Evolutionary conservation across 2,888 invertebrate species (phyloP).

Genomic region (Scaeva pyrastri): DNA sequence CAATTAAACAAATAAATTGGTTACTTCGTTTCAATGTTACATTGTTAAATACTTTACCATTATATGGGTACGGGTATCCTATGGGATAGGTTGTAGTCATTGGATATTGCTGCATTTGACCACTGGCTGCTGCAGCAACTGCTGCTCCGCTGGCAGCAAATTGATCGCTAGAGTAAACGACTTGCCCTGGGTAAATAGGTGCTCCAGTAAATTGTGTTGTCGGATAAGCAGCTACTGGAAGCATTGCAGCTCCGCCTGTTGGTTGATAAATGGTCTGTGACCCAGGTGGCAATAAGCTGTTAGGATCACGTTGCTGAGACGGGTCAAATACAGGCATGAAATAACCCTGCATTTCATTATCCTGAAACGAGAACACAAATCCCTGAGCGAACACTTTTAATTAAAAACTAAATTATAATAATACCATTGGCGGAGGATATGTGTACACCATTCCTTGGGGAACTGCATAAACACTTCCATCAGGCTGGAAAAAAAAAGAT

Average conservation of each 20-base stretch:
- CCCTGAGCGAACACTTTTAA: neutral
- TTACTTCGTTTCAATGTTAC: neutral
- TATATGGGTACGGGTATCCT: conserved; percentile 83
- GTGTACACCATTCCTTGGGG: conserved; percentile 84
- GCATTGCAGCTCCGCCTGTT: conserved; percentile 81
- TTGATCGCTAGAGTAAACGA: conserved; percentile 83
- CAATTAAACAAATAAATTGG: neutral
- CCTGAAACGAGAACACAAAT: conserved; percentile 76
- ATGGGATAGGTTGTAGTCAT: conserved; percentile 83
- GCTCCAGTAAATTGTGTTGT: conserved; percentile 81
- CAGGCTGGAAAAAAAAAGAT: conserved; percentile 79
- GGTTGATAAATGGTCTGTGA: conserved; percentile 82
- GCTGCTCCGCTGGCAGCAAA: conserved; percentile 78
- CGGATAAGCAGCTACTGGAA: conserved; percentile 83
- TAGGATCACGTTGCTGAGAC: conserved; percentile 80
- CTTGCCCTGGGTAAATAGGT: conserved; percentile 83
- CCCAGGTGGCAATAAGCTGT: conserved; percentile 80
- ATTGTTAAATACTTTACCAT: conserved; percentile 77
- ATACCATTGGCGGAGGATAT: conserved; percentile 82
- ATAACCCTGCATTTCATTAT: conserved; percentile 83
- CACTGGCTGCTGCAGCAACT: conserved; percentile 78
- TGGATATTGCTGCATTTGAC: conserved; percentile 83
- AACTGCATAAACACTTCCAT: conserved; percentile 84
- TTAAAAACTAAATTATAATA: neutral
- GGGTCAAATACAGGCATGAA: conserved; percentile 84